Conservation (phyloP, 2,797 vertebrate genomes). For the Epinephelus malabaricus region DNA sequence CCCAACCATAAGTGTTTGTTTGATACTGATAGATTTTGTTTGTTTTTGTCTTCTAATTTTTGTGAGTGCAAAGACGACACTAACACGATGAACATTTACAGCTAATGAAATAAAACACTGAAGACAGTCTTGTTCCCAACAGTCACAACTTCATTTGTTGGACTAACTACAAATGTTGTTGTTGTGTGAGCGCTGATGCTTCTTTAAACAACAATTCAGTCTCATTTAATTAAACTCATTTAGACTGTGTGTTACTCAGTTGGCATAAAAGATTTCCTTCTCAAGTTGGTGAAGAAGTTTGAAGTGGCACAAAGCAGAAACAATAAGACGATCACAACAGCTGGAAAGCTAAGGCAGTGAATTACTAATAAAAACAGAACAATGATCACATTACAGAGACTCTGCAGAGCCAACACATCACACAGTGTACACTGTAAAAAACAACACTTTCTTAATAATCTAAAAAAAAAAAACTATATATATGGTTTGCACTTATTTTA, state of each 20-base stretch:
- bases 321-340: neutral
- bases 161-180: neutral
- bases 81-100: neutral
- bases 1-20: neutral
- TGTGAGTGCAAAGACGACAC: neutral
- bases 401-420: too few relatives aligned
- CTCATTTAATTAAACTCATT: constrained; percentile 29
- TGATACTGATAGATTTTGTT: neutral
- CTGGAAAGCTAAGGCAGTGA: neutral
- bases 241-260: neutral
- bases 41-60: neutral
- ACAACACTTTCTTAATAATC: too few relatives aligned
- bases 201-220: constrained; percentile 19
- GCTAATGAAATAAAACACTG: neutral
- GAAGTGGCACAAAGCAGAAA: neutral
- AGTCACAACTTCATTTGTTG: neutral
- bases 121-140: neutral
- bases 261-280: neutral
- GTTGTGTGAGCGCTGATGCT: constrained; percentile 1
- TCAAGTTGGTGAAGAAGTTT: neutral
- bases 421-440: too few relatives aligned
- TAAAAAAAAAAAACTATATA: too few relatives aligned
- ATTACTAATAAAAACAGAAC: neutral
- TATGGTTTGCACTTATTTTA: too few relatives aligned
- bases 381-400: neutral